Evolutionary conservation across 2,113 vertebrate genomes (phyloP).

Genomic region (Neogale vison): DNA sequence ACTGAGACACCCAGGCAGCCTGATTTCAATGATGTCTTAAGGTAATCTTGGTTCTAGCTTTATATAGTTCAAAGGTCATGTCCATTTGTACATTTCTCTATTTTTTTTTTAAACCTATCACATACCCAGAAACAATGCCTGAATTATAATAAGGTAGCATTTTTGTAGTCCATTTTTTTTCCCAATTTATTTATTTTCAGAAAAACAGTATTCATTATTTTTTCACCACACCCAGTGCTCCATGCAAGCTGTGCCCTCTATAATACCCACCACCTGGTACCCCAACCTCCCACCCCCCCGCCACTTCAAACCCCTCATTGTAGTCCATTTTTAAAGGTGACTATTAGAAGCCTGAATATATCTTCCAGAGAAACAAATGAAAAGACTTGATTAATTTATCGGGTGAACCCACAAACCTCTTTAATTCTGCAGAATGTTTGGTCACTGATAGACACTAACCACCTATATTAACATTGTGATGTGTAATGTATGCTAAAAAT

Average conservation of each 20-base stretch:
- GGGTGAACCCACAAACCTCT: not conserved
- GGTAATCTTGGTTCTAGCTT: not conserved
- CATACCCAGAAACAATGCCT: not conserved
- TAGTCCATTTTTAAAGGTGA: not conserved
- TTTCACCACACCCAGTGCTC: too few relatives aligned
- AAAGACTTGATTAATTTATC: not conserved
- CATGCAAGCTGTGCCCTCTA: too few relatives aligned
- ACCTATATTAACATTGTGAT: not conserved
- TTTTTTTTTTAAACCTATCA: not conserved
- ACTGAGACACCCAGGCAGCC: not conserved
- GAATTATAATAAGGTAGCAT: not conserved
- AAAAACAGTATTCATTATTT: too few relatives aligned
- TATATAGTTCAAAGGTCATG: not conserved
- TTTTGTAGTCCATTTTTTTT: not conserved
- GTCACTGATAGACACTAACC: not conserved
- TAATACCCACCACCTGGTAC: too few relatives aligned
- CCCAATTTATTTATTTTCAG: too few relatives aligned
- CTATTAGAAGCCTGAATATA: not conserved
- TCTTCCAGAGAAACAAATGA: not conserved
- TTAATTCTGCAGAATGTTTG: not conserved
- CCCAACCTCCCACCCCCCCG: too few relatives aligned
- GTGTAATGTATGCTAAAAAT: not conserved
- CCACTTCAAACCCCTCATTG: too few relatives aligned
- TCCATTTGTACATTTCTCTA: not conserved
- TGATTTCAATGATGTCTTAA: not conserved